Evolutionary conservation across 1,140 invertebrate species (phyloP).

Genomic region (Mesaphorura yosii): DNA sequence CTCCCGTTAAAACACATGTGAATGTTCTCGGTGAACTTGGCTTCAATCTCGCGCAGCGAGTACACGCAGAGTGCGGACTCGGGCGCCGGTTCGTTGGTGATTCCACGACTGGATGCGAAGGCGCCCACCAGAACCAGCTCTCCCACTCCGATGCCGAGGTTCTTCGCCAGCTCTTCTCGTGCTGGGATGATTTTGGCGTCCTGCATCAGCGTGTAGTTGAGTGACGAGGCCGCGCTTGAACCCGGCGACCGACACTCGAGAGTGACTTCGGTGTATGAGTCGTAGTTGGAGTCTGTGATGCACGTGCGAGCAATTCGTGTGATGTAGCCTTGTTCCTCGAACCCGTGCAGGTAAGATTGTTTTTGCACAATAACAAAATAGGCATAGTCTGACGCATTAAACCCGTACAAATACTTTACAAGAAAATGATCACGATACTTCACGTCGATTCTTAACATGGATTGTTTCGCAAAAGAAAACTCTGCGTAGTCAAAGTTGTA

Average conservation of each 20-base stretch:
- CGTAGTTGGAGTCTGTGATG: constrained; percentile 84
- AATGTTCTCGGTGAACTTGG: constrained; percentile 89
- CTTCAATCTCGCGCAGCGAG: constrained; percentile 74
- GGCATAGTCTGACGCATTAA: constrained; percentile 84
- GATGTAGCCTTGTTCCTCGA: constrained; percentile 79
- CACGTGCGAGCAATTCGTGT: constrained; percentile 81
- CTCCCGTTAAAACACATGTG: constrained; percentile 94
- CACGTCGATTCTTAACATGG: constrained; percentile 78
- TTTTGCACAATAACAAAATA: constrained; percentile 94
- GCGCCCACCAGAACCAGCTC: constrained; percentile 66
- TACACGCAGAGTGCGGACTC: constrained; percentile 76
- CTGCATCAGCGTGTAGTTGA: constrained; percentile 75
- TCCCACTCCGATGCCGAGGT: constrained; percentile 61
- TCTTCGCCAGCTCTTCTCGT: constrained; percentile 63
- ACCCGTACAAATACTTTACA: constrained; percentile 89
- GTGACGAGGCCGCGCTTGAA: constrained; percentile 35
- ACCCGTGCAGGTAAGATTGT: constrained; percentile 69
- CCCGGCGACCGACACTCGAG: constrained; percentile 61
- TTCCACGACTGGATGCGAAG: constrained; percentile 72
- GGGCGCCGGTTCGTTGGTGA: constrained; percentile 59
- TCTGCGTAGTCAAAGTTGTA: constrained; percentile 66
- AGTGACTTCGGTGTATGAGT: constrained; percentile 89
- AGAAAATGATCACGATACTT: constrained; percentile 89
- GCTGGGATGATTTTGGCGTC: constrained; percentile 75
- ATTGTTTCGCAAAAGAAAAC: constrained; percentile 73